These are phyloP conservation scores for Puntigrus tetrazona DNA, from an alignment of 2,113 vertebrate genomes.

Conservation along the genomic window DNA sequence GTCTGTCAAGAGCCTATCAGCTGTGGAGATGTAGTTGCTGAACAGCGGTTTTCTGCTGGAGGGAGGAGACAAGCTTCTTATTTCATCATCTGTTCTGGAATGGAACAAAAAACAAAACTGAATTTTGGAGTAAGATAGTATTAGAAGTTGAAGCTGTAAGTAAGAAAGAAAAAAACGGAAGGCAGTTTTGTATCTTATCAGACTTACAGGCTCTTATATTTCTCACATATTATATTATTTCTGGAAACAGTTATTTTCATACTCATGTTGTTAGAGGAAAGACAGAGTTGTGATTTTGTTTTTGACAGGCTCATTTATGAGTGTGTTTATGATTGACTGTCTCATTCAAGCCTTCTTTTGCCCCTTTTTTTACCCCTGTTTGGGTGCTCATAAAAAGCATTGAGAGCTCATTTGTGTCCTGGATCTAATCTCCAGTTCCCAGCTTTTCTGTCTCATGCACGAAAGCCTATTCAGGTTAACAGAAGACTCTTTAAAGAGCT, in stretches of 20 bases:
- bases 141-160: neutral
- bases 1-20: neutral
- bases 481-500: constrained; percentile 33
- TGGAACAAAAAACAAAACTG: neutral
- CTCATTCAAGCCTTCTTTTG: neutral
- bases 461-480: constrained; percentile 36
- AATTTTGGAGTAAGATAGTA: neutral
- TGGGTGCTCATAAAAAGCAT: constrained; percentile 33
- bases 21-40: neutral
- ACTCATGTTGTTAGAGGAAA: neutral
- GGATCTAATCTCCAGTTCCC: constrained; percentile 25
- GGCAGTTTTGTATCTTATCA: neutral
- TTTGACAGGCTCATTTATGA: neutral
- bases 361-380: constrained; percentile 16
- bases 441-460: constrained; percentile 22
- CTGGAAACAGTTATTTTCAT: neutral
- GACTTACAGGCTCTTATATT: constrained; percentile 5
- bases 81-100: neutral
- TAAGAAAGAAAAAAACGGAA: constrained; percentile 5
- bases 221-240: constrained; percentile 4
- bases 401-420: constrained; percentile 39
- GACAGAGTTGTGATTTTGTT: neutral
- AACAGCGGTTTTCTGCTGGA: neutral
- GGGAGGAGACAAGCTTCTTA: neutral
- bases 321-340: neutral